Percentiles rank a stretch among this genome's conserved stretches.
Conservation (phyloP, 2,113 vertebrate genomes). For the Saiga tatarica region DNA sequence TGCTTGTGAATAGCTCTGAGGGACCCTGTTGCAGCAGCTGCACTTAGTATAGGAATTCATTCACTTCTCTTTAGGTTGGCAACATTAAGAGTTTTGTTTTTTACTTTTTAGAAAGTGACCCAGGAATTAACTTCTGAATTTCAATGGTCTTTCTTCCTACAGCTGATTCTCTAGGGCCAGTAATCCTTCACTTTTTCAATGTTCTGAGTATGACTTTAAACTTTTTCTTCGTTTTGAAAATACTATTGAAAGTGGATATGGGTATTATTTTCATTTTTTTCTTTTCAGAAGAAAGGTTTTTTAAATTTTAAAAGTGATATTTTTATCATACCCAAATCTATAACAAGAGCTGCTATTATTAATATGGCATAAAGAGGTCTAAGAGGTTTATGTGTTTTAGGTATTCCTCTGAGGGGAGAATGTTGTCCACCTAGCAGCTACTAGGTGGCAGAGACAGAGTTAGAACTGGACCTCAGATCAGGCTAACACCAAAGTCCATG, state of each 20-base stretch:
- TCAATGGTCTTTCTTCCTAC: neutral
- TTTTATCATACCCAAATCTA: neutral
- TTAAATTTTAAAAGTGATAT: neutral
- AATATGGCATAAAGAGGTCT: neutral
- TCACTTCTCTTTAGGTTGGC: neutral
- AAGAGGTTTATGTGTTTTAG: neutral
- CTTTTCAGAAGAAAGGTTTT: neutral
- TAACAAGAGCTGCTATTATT: neutral
- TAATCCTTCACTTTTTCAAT: neutral
- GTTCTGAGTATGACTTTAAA: neutral
- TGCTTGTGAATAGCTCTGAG: neutral
- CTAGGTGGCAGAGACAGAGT: neutral
- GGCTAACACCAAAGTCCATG: neutral
- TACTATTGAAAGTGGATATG: neutral
- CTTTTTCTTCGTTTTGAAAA: neutral
- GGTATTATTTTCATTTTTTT: neutral
- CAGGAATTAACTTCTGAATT: slow-evolving; percentile 8
- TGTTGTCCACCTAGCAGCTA: neutral
- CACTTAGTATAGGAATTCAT: neutral
- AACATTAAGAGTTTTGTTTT: neutral
- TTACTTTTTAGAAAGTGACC: neutral
- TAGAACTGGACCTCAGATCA: neutral
- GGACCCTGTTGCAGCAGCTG: neutral
- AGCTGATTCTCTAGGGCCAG: neutral
- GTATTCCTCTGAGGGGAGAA: neutral